These are phyloP conservation scores for Zosterops pallidus DNA, from an alignment of 2,113 vertebrate genomes.

Conservation along the genomic window DNA sequence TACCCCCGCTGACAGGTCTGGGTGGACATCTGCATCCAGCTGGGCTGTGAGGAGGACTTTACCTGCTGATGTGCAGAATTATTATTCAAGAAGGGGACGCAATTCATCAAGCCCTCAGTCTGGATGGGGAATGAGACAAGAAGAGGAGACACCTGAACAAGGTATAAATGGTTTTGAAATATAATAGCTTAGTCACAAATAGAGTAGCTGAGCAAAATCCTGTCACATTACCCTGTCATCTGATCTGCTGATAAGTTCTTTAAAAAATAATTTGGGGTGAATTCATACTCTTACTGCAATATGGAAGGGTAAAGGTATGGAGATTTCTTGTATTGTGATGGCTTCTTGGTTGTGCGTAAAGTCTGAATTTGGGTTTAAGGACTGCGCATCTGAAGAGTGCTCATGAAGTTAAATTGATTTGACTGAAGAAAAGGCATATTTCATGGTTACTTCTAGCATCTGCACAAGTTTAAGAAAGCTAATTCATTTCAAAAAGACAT, in stretches of 20 bases:
- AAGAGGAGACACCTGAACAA: constrained; percentile 83
- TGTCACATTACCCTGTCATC: background rate
- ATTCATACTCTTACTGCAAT: background rate
- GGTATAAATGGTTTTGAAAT: constrained; percentile 58
- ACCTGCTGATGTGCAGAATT: constrained; percentile 96
- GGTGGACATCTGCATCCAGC: constrained; percentile 95
- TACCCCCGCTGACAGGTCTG: constrained; percentile 86
- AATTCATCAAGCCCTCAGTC: constrained; percentile 75
- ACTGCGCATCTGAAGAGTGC: background rate
- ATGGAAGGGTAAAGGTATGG: background rate
- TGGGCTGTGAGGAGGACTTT: constrained; percentile 95
- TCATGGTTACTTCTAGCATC: background rate
- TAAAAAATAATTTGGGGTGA: background rate
- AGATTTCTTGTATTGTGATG: background rate
- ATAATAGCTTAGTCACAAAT: background rate
- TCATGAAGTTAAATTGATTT: background rate
- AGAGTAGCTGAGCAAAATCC: background rate
- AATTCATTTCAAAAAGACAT: background rate
- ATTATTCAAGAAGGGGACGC: constrained; percentile 91
- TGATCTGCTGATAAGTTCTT: background rate
- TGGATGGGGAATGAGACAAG: constrained; percentile 83
- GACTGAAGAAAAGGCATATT: background rate
- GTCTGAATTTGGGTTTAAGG: background rate
- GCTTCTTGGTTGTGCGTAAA: background rate
- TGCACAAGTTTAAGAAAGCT: background rate